Conservation (phyloP, 2,797 vertebrate species). For the Enteromius anoplus region DNA sequence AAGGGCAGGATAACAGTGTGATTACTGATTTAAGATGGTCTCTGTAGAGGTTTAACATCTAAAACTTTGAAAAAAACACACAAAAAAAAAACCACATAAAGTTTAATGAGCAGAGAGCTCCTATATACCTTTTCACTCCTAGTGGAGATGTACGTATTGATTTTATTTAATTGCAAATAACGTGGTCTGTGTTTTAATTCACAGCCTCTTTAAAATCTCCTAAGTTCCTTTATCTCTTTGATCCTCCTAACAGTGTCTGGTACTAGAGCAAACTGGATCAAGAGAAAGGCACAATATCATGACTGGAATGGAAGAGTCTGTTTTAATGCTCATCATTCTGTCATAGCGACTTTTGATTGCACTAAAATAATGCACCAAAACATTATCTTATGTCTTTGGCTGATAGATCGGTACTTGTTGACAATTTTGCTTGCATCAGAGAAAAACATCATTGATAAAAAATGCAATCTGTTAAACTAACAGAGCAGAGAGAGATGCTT, state of each 20-base stretch:
- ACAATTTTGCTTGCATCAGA: conserved; percentile 18
- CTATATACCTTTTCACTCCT: conserved; percentile 17
- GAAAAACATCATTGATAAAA: conserved; percentile 32
- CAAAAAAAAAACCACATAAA: background rate
- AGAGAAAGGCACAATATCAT: background rate
- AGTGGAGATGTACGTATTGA: conserved; percentile 25
- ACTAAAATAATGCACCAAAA: background rate
- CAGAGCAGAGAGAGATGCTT: conserved; percentile 66
- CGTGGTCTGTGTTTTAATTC: conserved; percentile 33
- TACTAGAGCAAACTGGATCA: background rate
- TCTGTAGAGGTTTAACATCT: background rate
- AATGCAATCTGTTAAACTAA: conserved; percentile 73
- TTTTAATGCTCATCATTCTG: background rate
- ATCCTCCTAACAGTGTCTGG: background rate
- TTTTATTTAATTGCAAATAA: conserved; percentile 23
- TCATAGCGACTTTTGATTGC: background rate
- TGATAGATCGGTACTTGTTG: background rate
- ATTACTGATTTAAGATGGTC: conserved; percentile 15
- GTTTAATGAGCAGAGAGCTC: conserved; percentile 2
- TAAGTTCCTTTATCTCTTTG: conserved; percentile 3
- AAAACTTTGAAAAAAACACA: background rate
- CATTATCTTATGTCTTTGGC: background rate
- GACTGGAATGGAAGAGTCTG: background rate
- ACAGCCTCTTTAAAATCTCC: conserved; percentile 16
- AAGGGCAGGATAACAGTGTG: conserved; percentile 8